Base-by-base conservation (phyloP, 2,113 vertebrate genomes). In the Melanocharis versteri region DNA sequence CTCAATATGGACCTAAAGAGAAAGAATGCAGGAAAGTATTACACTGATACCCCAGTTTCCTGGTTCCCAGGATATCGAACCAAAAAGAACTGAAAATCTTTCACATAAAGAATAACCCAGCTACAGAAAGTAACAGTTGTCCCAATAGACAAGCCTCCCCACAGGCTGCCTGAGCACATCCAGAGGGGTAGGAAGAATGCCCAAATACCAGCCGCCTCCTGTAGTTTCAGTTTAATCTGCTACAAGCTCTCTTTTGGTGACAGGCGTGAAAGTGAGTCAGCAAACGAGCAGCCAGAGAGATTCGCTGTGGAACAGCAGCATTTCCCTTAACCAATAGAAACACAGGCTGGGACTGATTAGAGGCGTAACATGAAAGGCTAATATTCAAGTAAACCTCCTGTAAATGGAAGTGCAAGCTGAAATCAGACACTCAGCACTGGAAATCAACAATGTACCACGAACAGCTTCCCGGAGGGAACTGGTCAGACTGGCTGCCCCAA, bases 1-100 rank as follows among this genome's bases (percentile, higher is more conserved):
- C 97, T 98, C 98, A 96, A 98, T 98, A 53, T 98, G 98, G 61
- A 98, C 98, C 98, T 98, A 88, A 80, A 96, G 89, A 95, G 30
- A 95, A 94, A 62, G 94, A 92, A 97, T 4, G 57, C 20, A 95
- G 26, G 14, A 70, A 33, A 48, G 89, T 54, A 94, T 31, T 60
- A 57, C 18, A 19, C 10, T 21, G 10, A 22, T 61, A 81, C 11
- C 17, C 17, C 39, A 19, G 20, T 9, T 51, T 66, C 28, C 61
- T 60, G 22, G 30, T 62, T 60, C 15, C 35, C 20, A 44, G 13
- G 45, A 47, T 9, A 72, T 1, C 54, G 22, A 45, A 44, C 22
- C 26, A 62, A 44, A 83, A 77, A 28, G 5, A 75, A 60, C 27
- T 23, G 6, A 13, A 12, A 61, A 21, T 31, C 19, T 54, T 64